Conservation (phyloP, 2,888 invertebrate species). For the Cephus sareptanus region DNA sequence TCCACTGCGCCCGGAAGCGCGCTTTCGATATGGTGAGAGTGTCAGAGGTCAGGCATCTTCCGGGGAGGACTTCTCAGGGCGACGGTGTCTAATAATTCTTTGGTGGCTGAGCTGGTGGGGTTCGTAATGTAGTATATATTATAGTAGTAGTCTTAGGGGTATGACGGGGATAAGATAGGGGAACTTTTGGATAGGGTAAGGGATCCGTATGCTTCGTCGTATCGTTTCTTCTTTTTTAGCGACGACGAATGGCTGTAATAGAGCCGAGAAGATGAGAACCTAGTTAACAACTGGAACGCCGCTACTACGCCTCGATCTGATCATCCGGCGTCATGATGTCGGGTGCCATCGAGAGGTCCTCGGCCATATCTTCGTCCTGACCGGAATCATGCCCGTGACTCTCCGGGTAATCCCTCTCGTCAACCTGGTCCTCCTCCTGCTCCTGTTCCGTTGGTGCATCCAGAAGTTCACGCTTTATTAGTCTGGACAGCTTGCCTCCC, state of each 20-base stretch:
- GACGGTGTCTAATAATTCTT: neutral
- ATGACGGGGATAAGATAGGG: neutral
- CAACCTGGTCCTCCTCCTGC: constrained; percentile 53
- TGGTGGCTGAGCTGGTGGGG: neutral
- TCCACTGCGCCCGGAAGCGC: constrained; percentile 30
- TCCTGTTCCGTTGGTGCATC: constrained; percentile 57
- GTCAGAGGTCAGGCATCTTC: neutral
- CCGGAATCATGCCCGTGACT: constrained; percentile 60
- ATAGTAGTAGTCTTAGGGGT: neutral
- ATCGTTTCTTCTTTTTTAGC: neutral
- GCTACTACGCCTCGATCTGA: constrained; percentile 63
- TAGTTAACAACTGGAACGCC: constrained; percentile 15
- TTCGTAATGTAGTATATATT: neutral
- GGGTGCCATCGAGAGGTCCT: constrained; percentile 63
- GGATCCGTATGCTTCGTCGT: neutral
- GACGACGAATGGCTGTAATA: neutral
- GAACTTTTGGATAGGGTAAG: neutral
- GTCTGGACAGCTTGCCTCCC: constrained; percentile 62
- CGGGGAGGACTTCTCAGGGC: neutral
- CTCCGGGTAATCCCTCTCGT: constrained; percentile 59
- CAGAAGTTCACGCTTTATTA: constrained; percentile 62
- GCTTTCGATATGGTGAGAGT: constrained; percentile 42
- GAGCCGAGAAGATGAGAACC: neutral
- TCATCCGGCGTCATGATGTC: constrained; percentile 62
- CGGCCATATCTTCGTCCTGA: constrained; percentile 62